Conservation (phyloP, 2,888 invertebrate genomes). For the Melanostoma scalare region DNA sequence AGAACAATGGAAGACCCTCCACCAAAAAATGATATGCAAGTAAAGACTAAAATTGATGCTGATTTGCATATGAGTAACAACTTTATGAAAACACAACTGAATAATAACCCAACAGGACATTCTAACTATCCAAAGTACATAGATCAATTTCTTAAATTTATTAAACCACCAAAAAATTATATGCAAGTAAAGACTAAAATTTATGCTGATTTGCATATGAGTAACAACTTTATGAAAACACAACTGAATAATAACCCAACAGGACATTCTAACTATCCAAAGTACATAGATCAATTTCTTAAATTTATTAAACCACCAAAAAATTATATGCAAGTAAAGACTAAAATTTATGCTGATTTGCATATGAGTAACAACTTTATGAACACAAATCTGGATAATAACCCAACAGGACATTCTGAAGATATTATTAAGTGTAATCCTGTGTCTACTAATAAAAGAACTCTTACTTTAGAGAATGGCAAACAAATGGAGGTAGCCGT, state of each 20-base stretch:
- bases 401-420: not conserved
- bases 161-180: not conserved
- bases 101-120: not conserved
- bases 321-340: slow-evolving; percentile 17
- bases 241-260: not conserved
- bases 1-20: too few species aligned
- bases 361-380: not conserved
- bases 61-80: not conserved
- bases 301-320: not conserved
- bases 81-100: not conserved
- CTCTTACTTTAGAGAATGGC: not conserved
- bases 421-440: not conserved
- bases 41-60: slow-evolving; percentile 16
- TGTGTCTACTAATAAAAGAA: not conserved
- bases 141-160: not conserved
- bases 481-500: not conserved
- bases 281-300: too few species aligned
- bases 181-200: slow-evolving; percentile 18
- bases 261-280: not conserved
- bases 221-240: not conserved
- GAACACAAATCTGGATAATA: not conserved
- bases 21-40: not conserved
- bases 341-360: slow-evolving; percentile 1
- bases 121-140: too few species aligned
- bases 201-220: not conserved